Base-by-base conservation (phyloP, 2,888 invertebrate species). In the Lydus trimaculatus region DNA sequence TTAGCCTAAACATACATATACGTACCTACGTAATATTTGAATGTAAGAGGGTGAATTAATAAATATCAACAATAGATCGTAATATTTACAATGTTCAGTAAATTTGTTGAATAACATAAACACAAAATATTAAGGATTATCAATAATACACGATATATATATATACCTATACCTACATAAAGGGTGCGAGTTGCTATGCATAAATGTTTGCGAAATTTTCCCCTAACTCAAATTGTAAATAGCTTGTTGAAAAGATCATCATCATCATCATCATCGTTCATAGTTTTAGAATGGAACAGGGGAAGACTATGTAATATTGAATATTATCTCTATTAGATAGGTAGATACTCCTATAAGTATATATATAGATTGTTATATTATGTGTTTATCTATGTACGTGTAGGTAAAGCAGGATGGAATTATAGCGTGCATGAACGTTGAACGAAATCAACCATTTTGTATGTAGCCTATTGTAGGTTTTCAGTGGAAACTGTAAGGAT, bases 391-490 rank as follows among this genome's bases (percentile, higher is more conserved):
- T 48, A 11, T 48, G n/a, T 48, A 48, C 20, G 20, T 20, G 48
- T 20, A 48, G 9, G 20, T 48, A 23, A 48, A 48, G 9, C 20
- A 8, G 63, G 65, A 36, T 25, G 25, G 61, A 31, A 66, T 64
- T 59, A 66, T 66, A 69, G 61, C 59, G 62, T 65, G 63, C 17
- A 3, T 43, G 43, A 66, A 62, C 61, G 61, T 69, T 63, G 69
- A 70, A 70, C 70, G 67, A 70, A 70, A 70, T 63, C 28, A 4
- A 65, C 67, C 67, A 63, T 66, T 69, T 64, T 63, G n/a, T n/a
- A n/a, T 65, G 36, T 39, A 73, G 78, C 78, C 77, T 79, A n/a
- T 80, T 80, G 77, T 79, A 76, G 77, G 80, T 77, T 76, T 81
- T 78, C 80, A 74, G 74, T 77, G 25, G 52, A 52, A 52, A 74